These are phyloP conservation scores for Trachymyrmex septentrionalis DNA, from an alignment of 1,140 invertebrate species.

Conservation along the genomic window DNA sequence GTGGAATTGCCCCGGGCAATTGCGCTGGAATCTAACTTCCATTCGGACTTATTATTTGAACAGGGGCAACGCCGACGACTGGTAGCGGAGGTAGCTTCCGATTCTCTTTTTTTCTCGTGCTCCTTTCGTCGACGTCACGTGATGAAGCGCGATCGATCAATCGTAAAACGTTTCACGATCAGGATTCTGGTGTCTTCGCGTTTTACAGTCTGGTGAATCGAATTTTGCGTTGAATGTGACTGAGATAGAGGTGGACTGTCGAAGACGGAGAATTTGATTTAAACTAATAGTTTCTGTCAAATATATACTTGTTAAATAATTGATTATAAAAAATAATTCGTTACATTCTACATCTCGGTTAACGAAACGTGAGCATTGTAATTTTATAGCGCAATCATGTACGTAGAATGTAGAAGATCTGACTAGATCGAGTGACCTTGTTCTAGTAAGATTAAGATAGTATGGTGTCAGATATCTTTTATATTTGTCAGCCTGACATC, in stretches of 20 bases:
- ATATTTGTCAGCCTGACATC: constrained; percentile 4
- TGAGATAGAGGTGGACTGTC: background rate
- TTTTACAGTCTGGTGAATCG: constrained; percentile 36
- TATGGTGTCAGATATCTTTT: constrained; percentile 36
- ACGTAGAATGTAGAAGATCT: constrained; percentile 1
- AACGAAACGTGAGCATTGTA: background rate
- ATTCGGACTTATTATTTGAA: constrained; percentile 84
- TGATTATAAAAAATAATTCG: background rate
- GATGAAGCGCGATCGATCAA: constrained; percentile 58
- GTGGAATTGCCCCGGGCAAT: constrained; percentile 78
- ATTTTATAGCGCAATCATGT: background rate
- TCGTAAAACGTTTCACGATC: constrained; percentile 38
- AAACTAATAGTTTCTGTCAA: background rate
- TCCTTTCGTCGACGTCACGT: constrained; percentile 53
- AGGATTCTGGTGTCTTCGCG: constrained; percentile 24
- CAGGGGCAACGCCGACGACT: constrained; percentile 75
- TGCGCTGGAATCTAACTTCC: constrained; percentile 77
- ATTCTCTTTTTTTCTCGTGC: constrained; percentile 39
- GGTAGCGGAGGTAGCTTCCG: constrained; percentile 71
- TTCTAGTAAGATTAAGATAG: constrained; percentile 49
- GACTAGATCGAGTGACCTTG: constrained; percentile 18
- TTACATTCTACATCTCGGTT: background rate
- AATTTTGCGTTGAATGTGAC: background rate
- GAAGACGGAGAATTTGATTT: background rate
- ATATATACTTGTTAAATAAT: background rate